A percentile compares a stretch with the other conserved stretches of the same genome.
Evolutionary conservation across 1,140 invertebrate species (phyloP).

Genomic region (Cydia pomonella): DNA sequence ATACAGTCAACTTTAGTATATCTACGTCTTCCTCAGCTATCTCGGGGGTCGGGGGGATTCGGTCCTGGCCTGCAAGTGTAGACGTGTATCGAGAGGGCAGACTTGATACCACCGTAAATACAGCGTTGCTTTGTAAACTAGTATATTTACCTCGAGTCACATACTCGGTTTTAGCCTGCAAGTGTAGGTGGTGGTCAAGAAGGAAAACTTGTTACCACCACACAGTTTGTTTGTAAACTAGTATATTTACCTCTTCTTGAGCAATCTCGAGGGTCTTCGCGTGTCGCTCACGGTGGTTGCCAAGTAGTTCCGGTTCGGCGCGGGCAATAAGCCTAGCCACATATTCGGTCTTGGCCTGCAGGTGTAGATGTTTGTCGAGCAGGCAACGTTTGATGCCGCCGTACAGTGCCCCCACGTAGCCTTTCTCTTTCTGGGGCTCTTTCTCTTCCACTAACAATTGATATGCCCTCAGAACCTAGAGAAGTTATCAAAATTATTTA

Average conservation of each 20-base stretch:
- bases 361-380: slow-evolving; percentile 92
- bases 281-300: slow-evolving; percentile 92
- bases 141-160: too few species aligned
- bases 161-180: slow-evolving; percentile 53
- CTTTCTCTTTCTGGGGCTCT: slow-evolving; percentile 92
- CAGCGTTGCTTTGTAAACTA: neutral
- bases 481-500: neutral
- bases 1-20: too few species aligned
- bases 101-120: neutral
- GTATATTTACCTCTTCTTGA: slow-evolving; percentile 89
- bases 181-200: too few species aligned
- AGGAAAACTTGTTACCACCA: neutral
- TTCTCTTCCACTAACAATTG: slow-evolving; percentile 92
- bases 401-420: slow-evolving; percentile 92
- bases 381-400: slow-evolving; percentile 92
- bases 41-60: too few species aligned
- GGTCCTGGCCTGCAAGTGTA: too few species aligned
- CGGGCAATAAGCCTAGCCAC: slow-evolving; percentile 92
- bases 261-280: slow-evolving; percentile 97
- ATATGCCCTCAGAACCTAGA: slow-evolving; percentile 88
- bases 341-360: slow-evolving; percentile 92
- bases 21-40: too few species aligned
- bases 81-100: neutral
- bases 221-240: neutral
- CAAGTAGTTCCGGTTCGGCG: slow-evolving; percentile 94